Conservation (phyloP, 30 jellyfish, hydroid and myxozoan species). For the Morbakka virulenta region DNA sequence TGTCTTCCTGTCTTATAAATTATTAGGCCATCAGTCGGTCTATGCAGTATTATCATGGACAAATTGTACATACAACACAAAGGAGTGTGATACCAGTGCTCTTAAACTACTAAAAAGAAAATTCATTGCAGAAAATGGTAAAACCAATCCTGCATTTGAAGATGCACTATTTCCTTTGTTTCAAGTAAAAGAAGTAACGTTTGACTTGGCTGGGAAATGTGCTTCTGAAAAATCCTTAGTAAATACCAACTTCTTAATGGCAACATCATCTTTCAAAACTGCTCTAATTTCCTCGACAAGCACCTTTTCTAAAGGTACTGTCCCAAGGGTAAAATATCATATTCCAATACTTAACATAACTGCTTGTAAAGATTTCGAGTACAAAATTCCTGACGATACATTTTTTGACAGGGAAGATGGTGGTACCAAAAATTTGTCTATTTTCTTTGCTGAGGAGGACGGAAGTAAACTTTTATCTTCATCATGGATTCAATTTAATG, state of each 20-base stretch:
- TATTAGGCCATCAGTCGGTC: not conserved
- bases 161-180: not conserved
- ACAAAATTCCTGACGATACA: constrained; percentile 52
- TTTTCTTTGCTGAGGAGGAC: constrained; percentile 1
- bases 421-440: constrained; percentile 32
- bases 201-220: too few relatives aligned
- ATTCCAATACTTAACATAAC: constrained; percentile 32
- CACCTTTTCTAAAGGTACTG: too few relatives aligned
- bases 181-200: too few relatives aligned
- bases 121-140: constrained; percentile 50
- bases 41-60: constrained; percentile 37
- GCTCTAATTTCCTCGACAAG: too few relatives aligned
- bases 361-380: constrained; percentile 39
- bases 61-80: constrained; percentile 59
- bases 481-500: constrained; percentile 41
- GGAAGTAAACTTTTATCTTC: not conserved
- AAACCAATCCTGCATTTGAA: constrained; percentile 45
- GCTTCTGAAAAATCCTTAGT: too few relatives aligned
- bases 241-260: too few relatives aligned
- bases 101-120: constrained; percentile 38
- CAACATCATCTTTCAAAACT: too few relatives aligned
- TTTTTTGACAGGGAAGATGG: constrained; percentile 89
- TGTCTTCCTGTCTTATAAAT: not conserved
- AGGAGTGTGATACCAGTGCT: constrained; percentile 35
- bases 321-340: constrained; percentile 8